Base-by-base conservation (phyloP, 2,797 vertebrate genomes). In the Silurus lanzhouensis region DNA sequence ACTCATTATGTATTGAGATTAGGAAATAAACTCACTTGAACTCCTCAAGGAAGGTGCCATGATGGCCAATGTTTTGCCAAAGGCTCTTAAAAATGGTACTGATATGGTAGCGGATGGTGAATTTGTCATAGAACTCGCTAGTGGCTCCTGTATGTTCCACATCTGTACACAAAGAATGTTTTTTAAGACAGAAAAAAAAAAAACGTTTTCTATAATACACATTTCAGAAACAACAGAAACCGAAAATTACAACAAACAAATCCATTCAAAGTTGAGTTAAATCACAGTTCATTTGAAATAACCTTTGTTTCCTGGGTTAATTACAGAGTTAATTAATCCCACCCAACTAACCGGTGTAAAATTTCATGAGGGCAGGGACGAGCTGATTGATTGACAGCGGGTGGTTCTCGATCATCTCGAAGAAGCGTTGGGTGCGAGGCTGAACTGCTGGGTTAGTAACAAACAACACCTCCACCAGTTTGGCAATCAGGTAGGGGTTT, bases 1-100 rank as follows among this genome's bases (percentile, higher is more conserved):
- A 52, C 9, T 52, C 48, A 52, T 25, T 76, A 58, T 76, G 46
- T 38, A 27, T 81, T 27, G 1, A 68, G 44, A 38, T 19, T 61
- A 75, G 27, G 52, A 48, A 63, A 13, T 20, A 38, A 84, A 97
- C 98, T 97, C 92, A 99, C 98, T 99, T 99, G 94, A 99, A 99
- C 91, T 99, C 98, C 84, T 99, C 98, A 95, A 99, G 97, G 91
- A 99, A 99, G 70, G 98, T 99, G 84, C 97, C 97, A 38, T 99
- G 98, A 91, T 99, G 98, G 86, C 96, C 97, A 61, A 97, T 96
- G 75, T 99, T 99, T 92, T 99, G 97, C 98, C 98, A 99, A 46
- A 99, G 97, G 89, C 98, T 99, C 94, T 99, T 99, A 94, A 99
- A 99, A 92, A 99, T 99, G 74, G 98, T 99, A 94, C 98, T 99